Base-by-base conservation (phyloP, 2,888 invertebrate genomes). In the Drosophila flavopinicola region DNA sequence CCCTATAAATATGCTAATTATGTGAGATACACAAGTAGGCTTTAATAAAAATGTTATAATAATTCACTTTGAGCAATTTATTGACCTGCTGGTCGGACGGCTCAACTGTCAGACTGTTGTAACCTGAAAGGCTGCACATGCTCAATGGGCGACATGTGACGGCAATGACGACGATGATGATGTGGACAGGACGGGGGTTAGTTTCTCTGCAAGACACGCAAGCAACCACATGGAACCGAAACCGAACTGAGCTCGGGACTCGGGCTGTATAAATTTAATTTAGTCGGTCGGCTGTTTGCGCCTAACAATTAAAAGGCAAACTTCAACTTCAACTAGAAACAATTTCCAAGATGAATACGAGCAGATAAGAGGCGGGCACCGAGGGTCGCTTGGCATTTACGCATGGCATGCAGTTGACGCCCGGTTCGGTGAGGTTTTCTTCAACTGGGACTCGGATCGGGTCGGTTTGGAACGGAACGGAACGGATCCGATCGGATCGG, bases 271-370 rank as follows among this genome's bases (percentile, higher is more conserved):
- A 85, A 78, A 79, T 85, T 79, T 85, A 85, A 79, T 79, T 79
- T 79, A 79, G 79, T 78, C 85, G 79, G 83, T 82, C 78, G 79
- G 66, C 85, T 79, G 79, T 79, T 79, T 82, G 82, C 85, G 83
- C 87, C 87, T 85, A 85, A 84, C 85, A 87, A 85, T 84, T 87
- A 77, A 80, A 78, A 78, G 88, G 74, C 78, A 72, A 82, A 86
- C 85, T 85, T 82, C 79, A 82, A 86, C 85, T 85, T 82, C 79
- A 86, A 86, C 87, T 86, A 86, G 80, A 83, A 87, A 85, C 84
- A 85, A 79, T 87, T 85, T 83, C 72, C 83, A 67, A 85, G 85
- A 85, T 87, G 84, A 77, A 75, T 80, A 71, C 82, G 66, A 58
- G 42, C 35, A 86, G 82, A 83, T 83, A 83, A 83, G 75, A 70